These are phyloP conservation scores for Chironex yamaguchii DNA, from an alignment of 30 jellyfish, hydroid and myxozoan species.

Conservation along the genomic window DNA sequence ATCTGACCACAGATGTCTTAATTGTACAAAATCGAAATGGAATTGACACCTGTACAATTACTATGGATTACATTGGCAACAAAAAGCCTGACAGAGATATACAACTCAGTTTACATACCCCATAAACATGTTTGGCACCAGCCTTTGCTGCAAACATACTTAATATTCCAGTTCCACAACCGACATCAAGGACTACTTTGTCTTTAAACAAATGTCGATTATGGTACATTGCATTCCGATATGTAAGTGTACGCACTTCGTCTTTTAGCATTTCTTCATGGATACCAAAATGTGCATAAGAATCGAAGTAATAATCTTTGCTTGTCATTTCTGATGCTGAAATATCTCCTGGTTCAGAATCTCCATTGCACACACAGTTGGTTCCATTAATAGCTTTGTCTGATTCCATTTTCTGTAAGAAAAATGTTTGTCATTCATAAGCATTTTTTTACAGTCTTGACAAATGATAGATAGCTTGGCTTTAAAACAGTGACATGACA, in stretches of 20 bases:
- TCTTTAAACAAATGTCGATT: conserved; percentile 93
- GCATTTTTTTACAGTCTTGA: too few relatives aligned
- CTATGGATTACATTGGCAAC: too few relatives aligned
- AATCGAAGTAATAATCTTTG: conserved; percentile 97
- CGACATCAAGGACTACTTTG: conserved; percentile 97
- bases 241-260: conserved; percentile 95
- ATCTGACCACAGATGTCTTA: too few relatives aligned
- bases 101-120: conserved; percentile 42
- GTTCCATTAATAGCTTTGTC: neutral
- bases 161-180: conserved; percentile 99
- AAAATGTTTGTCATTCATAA: too few relatives aligned
- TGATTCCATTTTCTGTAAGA: neutral
- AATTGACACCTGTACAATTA: too few relatives aligned
- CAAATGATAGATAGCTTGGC: too few relatives aligned
- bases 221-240: conserved; percentile 94
- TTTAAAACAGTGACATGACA: too few relatives aligned
- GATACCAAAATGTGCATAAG: conserved; percentile 98
- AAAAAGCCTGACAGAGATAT: neutral
- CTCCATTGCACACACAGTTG: conserved; percentile 6
- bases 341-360: neutral
- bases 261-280: conserved; percentile 97
- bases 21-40: too few relatives aligned
- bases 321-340: conserved; percentile 95
- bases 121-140: conserved; percentile 98
- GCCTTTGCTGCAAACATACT: conserved; percentile 99